These are phyloP conservation scores for Netta rufina DNA, from an alignment of 2,797 vertebrate species.

Conservation along the genomic window DNA sequence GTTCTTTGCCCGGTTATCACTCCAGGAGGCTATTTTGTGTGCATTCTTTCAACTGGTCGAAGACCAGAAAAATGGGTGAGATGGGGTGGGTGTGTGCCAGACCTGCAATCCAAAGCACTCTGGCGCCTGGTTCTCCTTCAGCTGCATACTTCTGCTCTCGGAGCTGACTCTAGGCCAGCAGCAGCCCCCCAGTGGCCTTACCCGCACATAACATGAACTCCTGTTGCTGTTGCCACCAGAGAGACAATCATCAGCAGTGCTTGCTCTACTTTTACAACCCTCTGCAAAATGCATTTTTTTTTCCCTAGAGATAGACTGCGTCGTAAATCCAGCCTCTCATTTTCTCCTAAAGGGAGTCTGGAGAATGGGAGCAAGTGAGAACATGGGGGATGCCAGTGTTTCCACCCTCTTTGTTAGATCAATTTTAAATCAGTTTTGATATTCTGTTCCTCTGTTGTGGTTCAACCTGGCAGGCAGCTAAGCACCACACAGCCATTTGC, in stretches of 20 bases:
- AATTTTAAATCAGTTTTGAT: not conserved
- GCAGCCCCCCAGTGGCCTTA: not conserved
- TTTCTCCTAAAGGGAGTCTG: not conserved
- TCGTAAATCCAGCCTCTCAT: not conserved
- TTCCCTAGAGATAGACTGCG: not conserved
- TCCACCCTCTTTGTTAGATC: not conserved
- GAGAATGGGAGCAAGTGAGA: not conserved
- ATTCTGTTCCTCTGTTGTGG: not conserved
- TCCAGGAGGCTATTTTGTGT: not conserved
- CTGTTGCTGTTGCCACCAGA: not conserved
- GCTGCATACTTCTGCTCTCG: not conserved
- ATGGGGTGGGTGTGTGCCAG: rapidly evolving
- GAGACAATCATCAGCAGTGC: rapidly evolving
- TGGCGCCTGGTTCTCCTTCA: not conserved
- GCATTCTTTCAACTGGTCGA: not conserved
- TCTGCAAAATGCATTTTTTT: rapidly evolving
- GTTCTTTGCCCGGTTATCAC: not conserved
- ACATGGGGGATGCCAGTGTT: not conserved
- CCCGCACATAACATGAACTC: not conserved
- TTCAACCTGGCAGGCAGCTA: too few relatives aligned
- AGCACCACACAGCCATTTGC: too few relatives aligned
- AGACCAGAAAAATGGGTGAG: not conserved
- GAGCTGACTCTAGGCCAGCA: not conserved
- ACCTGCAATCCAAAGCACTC: not conserved
- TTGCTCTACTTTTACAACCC: not conserved